phyloP scores from a whole-genome alignment of 2,113 vertebrate species.

The Pelmatolapia mariae region DNA sequence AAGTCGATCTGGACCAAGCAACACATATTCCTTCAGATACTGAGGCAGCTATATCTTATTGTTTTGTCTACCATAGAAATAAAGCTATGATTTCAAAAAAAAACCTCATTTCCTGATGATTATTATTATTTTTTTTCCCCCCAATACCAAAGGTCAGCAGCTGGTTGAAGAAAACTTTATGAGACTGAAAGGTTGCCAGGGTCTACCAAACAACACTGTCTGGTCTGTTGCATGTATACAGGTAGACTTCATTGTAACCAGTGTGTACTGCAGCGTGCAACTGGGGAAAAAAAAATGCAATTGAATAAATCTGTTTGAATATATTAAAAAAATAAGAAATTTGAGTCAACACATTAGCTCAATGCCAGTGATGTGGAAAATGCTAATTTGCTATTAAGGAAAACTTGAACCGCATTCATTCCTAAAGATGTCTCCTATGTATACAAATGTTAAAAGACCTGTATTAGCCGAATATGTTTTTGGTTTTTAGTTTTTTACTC shows the following conservation, averaged over 20 bases:
- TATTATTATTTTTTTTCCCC: too few relatives aligned
- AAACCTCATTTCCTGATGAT: background rate
- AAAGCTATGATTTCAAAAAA: constrained; percentile 48
- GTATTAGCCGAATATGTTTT: background rate
- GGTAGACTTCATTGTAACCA: too few relatives aligned
- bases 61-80: constrained; percentile 51
- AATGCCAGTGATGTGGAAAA: too few relatives aligned
- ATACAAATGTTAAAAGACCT: too few relatives aligned
- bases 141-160: background rate
- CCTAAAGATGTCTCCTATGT: too few relatives aligned
- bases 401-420: background rate
- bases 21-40: constrained; percentile 2
- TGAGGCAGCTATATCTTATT: constrained; percentile 58
- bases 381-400: too few relatives aligned
- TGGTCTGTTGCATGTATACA: too few relatives aligned
- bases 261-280: too few relatives aligned
- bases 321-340: too few relatives aligned
- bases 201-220: background rate
- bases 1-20: background rate
- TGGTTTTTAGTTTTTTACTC: background rate
- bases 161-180: background rate
- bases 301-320: too few relatives aligned
- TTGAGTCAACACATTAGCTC: too few relatives aligned
- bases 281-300: too few relatives aligned
- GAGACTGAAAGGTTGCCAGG: background rate